Evolutionary conservation across 2,797 vertebrate species (phyloP).

Genomic region (Hirundo rustica): DNA sequence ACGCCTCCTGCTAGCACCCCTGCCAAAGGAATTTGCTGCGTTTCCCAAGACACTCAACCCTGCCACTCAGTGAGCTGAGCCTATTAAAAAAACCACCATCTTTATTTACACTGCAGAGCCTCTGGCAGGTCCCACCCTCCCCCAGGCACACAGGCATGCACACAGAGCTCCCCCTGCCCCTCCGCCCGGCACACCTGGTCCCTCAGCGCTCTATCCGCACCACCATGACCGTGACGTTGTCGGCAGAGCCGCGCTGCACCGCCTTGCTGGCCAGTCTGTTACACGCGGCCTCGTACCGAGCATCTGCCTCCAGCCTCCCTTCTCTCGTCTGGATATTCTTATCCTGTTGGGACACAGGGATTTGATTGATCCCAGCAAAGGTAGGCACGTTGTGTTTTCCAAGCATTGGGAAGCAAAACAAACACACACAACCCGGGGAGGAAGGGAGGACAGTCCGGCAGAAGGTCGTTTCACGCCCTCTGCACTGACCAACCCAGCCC

Average conservation of each 20-base stretch:
- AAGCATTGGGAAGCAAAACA: background rate
- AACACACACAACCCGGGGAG: background rate
- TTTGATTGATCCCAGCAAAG: background rate
- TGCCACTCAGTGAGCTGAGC: background rate
- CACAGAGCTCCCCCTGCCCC: background rate
- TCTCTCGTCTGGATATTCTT: slow-evolving; percentile 75
- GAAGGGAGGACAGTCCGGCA: background rate
- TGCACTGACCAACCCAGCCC: background rate
- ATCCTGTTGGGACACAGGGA: slow-evolving; percentile 70
- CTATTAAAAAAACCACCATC: slow-evolving; percentile 41
- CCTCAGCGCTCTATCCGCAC: slow-evolving; percentile 84
- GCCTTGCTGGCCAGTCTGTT: slow-evolving; percentile 91
- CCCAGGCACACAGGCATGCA: background rate
- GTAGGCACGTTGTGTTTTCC: fast-evolving
- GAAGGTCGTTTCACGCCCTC: background rate
- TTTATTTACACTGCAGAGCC: slow-evolving; percentile 79
- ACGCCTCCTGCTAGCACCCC: background rate
- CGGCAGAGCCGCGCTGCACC: slow-evolving; percentile 89
- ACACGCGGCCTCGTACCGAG: slow-evolving; percentile 84
- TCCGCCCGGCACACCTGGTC: background rate
- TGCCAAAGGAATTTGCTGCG: background rate
- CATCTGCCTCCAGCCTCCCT: slow-evolving; percentile 74
- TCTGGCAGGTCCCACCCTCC: slow-evolving; percentile 3
- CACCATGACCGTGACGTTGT: slow-evolving; percentile 94
- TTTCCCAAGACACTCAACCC: background rate